Evolutionary conservation across 2,888 invertebrate species (phyloP).

Genomic region (Dasysyrphus tricinctus): DNA sequence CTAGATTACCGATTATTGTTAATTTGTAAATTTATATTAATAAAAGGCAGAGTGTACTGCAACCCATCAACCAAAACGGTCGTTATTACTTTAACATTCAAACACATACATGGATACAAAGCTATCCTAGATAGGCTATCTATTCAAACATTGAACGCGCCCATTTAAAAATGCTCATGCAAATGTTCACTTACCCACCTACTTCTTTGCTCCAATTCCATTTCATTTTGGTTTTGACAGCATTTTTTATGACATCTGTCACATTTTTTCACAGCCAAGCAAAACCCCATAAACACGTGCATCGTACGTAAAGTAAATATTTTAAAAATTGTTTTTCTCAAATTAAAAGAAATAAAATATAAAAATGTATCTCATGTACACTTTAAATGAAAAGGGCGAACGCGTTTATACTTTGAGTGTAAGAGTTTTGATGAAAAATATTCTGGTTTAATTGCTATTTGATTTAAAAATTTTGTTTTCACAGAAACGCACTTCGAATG

Average conservation of each 20-base stretch:
- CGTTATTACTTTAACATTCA: too few species aligned
- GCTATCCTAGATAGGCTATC: too few species aligned
- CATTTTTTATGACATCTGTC: background rate
- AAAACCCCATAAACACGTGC: constrained; percentile 15
- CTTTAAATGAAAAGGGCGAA: constrained; percentile 90
- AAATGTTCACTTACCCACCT: background rate
- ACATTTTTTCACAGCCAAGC: background rate
- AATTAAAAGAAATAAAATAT: background rate
- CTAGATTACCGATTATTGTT: too few species aligned
- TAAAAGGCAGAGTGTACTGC: too few species aligned
- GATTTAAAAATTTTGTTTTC: constrained; percentile 78
- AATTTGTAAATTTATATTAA: too few species aligned
- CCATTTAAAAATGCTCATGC: too few species aligned
- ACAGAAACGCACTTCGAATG: constrained; percentile 91
- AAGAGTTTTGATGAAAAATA: constrained; percentile 76
- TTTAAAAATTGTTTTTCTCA: background rate
- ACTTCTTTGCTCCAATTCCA: background rate
- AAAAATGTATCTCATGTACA: constrained; percentile 91
- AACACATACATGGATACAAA: too few species aligned
- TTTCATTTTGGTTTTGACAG: background rate
- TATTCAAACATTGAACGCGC: too few species aligned
- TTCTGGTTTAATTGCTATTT: background rate
- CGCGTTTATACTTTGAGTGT: constrained; percentile 95
- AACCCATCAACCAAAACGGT: too few species aligned
- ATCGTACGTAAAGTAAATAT: constrained; percentile 21